Percentiles rank a stretch among this genome's conserved stretches.
Evolutionary conservation across 1,140 invertebrate genomes (phyloP).

Genomic region (Aleiodes sp.): DNA sequence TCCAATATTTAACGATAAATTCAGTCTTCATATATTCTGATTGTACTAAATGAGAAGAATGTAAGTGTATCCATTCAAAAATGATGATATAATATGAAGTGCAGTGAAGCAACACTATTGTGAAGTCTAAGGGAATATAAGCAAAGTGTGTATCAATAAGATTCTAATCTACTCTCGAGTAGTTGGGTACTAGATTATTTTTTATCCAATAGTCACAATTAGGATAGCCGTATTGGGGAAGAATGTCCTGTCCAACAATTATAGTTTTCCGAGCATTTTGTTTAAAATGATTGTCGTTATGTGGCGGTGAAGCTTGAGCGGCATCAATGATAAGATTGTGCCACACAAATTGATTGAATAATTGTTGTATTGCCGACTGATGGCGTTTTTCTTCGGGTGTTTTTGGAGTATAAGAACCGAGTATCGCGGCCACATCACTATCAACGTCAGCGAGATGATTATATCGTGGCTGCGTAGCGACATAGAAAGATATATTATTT

Average conservation of each 20-base stretch:
- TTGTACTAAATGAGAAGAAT: too few relatives aligned
- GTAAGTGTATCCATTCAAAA: too few relatives aligned
- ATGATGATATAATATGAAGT: too few relatives aligned
- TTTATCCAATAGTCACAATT: conserved; percentile 80
- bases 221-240: conserved; percentile 70
- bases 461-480: conserved; percentile 71
- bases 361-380: conserved; percentile 79
- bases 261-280: conserved; percentile 63
- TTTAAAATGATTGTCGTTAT: conserved; percentile 26
- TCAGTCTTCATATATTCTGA: too few relatives aligned
- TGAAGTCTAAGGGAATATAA: too few relatives aligned
- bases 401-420: conserved; percentile 77
- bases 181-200: conserved; percentile 77
- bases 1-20: too few relatives aligned
- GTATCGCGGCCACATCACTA: conserved; percentile 79
- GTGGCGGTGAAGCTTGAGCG: conserved; percentile 44
- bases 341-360: conserved; percentile 84
- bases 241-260: conserved; percentile 74
- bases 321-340: conserved; percentile 72
- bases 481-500: conserved; percentile 76
- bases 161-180: conserved; percentile 71
- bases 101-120: too few relatives aligned
- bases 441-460: conserved; percentile 71
- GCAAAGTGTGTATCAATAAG: too few relatives aligned
- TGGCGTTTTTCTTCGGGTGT: conserved; percentile 77